These are phyloP conservation scores for Pocillopora damicornis DNA, from an alignment of 64 coral and sea anemone species.

Conservation along the genomic window DNA sequence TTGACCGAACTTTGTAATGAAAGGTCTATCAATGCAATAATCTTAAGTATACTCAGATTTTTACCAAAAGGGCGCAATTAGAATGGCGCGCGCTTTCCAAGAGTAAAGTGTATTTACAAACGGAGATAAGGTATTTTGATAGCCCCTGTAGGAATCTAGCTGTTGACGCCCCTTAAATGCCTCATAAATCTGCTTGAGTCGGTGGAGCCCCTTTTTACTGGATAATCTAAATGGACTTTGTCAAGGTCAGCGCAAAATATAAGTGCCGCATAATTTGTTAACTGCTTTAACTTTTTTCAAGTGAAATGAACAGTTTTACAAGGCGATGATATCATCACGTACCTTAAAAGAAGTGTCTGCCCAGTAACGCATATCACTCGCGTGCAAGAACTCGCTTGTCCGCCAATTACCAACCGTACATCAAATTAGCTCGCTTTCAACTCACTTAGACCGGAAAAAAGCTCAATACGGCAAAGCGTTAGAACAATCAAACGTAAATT, in stretches of 20 bases:
- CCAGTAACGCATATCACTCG: neutral
- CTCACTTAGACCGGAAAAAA: slow-evolving; percentile 20
- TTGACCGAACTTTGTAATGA: neutral
- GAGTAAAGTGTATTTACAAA: slow-evolving; percentile 10
- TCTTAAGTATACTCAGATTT: slow-evolving; percentile 4
- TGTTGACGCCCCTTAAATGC: neutral
- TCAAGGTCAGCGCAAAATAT: neutral
- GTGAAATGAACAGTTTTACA: neutral
- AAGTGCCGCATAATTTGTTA: neutral
- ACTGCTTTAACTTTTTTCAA: neutral
- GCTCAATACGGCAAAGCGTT: neutral
- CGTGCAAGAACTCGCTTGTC: slow-evolving; percentile 17
- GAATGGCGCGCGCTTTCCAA: slow-evolving; percentile 1
- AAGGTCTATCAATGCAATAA: slow-evolving; percentile 18
- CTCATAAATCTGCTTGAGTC: neutral
- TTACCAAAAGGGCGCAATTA: neutral
- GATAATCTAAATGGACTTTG: neutral
- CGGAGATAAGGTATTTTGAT: slow-evolving; percentile 28
- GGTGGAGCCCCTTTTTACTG: neutral
- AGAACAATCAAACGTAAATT: neutral
- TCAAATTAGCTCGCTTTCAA: neutral
- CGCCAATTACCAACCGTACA: slow-evolving; percentile 3
- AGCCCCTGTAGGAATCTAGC: neutral
- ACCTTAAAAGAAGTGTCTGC: neutral
- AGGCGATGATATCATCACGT: neutral